Evolutionary conservation across 2,797 vertebrate genomes (phyloP).

Genomic region (Sebastes elongatus): DNA sequence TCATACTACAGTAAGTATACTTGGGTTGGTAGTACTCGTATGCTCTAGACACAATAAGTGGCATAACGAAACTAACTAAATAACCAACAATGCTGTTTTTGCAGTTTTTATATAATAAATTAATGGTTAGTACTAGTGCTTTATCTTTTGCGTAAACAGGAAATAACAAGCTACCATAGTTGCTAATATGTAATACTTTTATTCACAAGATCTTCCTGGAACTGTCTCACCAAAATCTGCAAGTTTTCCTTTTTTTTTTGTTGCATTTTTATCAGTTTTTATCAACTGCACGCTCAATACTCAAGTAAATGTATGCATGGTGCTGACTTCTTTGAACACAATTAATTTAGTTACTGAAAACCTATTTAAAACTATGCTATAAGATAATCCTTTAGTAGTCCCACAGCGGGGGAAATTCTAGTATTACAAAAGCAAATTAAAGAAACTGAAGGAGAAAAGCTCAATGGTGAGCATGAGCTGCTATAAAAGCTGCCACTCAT

Average conservation of each 20-base stretch:
- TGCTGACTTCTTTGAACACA: background rate
- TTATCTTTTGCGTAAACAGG: background rate
- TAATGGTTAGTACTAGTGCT: background rate
- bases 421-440: too few species aligned
- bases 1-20: background rate
- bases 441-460: too few species aligned
- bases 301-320: background rate
- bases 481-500: too few species aligned
- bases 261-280: background rate
- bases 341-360: background rate
- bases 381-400: too few species aligned
- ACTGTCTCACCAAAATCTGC: background rate
- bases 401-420: too few species aligned
- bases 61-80: background rate
- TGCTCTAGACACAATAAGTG: background rate
- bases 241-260: rapidly evolving
- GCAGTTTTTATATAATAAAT: background rate
- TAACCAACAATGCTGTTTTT: background rate
- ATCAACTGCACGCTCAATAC: background rate
- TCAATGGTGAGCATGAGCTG: too few species aligned
- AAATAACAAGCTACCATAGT: background rate
- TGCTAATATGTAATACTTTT: background rate
- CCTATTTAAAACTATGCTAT: background rate
- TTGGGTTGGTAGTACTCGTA: background rate
- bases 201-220: background rate